Base-by-base conservation (phyloP, 2,797 vertebrate genomes). In the Cossypha dichroa region DNA sequence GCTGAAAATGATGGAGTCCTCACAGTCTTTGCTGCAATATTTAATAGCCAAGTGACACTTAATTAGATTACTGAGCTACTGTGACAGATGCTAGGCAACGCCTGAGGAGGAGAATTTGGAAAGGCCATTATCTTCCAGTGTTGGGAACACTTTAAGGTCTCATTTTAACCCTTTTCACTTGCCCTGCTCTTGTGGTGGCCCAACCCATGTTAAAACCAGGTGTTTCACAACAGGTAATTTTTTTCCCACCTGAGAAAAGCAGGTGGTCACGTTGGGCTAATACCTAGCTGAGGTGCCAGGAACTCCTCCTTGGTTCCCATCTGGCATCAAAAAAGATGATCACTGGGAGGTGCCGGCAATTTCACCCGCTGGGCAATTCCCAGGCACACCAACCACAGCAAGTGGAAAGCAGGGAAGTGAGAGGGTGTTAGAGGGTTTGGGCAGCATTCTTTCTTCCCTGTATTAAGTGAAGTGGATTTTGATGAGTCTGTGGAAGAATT, bases 41-140 rank as follows among this genome's bases (percentile, higher is more conserved):
- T 95, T 96, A 95, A 95, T 88, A 91, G 87, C 67, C 14, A 1
- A 87, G 60, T 49, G 84, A 81, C 58, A 77, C 93, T 90, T 94
- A 93, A 96, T 96, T 88, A 84, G 94, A 91, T 88, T 85, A 74
- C 67, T 72, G 85, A 91, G 86, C 55, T 49, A 45, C 80, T 29
- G 67, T 75, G 80, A 92, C 93, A 94, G 96, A 88, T 96, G 95
- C 93, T 95, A 93, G 88, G 95, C 93, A 92, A 88, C 72, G 72
- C 45, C 45, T 78, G 68, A 86, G 67, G 72, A 66, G 62, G 31
- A 77, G 88, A 94, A 93, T 92, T 86, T 94, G 93, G 94, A 84
- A 91, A 93, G 81, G 79, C 82, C 70, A 74, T 96, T 96, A 85
- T 92, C 85, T 88, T 88, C 59, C 70, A 94, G 56, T 2, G 34